Evolutionary conservation across 2,113 vertebrate species (phyloP), one percentile per base, ranked within the genome.

Genomic region (Corythornis cristatus): DNA sequence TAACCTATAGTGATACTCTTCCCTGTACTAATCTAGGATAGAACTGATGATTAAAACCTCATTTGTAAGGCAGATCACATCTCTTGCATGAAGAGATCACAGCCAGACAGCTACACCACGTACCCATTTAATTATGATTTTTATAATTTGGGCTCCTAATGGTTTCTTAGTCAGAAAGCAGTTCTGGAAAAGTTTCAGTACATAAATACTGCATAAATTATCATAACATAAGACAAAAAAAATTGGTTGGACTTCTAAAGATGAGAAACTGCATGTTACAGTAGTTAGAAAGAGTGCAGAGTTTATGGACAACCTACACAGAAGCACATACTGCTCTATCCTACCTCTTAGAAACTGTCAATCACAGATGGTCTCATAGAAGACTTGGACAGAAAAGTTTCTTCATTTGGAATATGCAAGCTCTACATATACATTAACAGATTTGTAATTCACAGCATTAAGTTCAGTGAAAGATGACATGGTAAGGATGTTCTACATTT

Each of bases 201-300:
- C 82, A 93, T 81, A 96, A 97, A 96, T 83, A 86, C 61, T 92
- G 90, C 96, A 97, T 96, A 94, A 78, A 97, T 97, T 92, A 93
- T 88, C 92, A 96, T 96, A 95, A 86, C 23, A 92, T 94, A 89
- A 77, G 74, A 78, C 89, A 82, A 72, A 48, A 37, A 37, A 95
- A 89, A 89, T 72, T 67, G 78, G 66, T 84, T 54, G 75, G 70
- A 17, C 4, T 46, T 90, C 82, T 80, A 53, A 89, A 95, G 84
- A 73, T 89, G 93, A 93, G 57, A 93, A 94, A 88, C 67, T 96
- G 68, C 90, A 67, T 8, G 29, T 73, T 90, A 79, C 77, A 86
- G 71, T 31, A 91, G 67, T 62, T 71, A 70, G 76, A 67, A 83
- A 31, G 65, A 94, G 66, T 31, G 45, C 46, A 76, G 61, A 83